Conservation (phyloP, 2,113 vertebrate species). For the Halcyon senegalensis region DNA sequence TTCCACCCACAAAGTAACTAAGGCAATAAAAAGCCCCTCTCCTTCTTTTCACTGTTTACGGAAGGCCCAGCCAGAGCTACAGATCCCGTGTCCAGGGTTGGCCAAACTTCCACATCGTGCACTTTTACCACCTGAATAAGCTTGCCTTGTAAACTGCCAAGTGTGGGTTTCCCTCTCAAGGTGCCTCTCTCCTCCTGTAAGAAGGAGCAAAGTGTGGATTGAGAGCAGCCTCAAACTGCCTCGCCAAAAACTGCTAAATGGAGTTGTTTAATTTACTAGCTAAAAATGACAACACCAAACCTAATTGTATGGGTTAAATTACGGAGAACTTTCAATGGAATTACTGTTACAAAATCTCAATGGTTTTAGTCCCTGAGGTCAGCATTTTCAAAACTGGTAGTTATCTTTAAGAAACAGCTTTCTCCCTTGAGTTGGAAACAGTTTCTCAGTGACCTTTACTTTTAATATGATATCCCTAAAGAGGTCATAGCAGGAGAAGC, state of each 20-base stretch:
- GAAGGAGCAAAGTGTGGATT: background rate
- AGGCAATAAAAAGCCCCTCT: background rate
- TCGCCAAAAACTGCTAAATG: background rate
- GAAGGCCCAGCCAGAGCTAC: background rate
- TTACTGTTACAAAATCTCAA: background rate
- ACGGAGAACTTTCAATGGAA: background rate
- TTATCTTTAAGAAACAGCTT: constrained; percentile 57
- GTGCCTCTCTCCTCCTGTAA: background rate
- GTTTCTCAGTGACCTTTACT: constrained; percentile 49
- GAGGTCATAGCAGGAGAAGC: constrained; percentile 40
- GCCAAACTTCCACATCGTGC: background rate
- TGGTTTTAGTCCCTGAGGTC: constrained; percentile 12
- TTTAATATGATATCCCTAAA: constrained; percentile 47
- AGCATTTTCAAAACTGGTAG: constrained; percentile 33
- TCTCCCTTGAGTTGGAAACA: constrained; percentile 32
- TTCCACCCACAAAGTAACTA: background rate
- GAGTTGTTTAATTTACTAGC: background rate
- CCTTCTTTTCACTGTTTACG: background rate
- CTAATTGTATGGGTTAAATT: background rate
- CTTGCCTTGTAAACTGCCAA: background rate
- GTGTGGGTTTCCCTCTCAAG: background rate
- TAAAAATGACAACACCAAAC: background rate
- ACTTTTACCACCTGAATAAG: background rate
- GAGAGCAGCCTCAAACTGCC: background rate
- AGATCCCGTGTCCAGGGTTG: background rate